phyloP scores from a whole-genome alignment of 2,888 invertebrate species.

The Encarsia formosa region DNA sequence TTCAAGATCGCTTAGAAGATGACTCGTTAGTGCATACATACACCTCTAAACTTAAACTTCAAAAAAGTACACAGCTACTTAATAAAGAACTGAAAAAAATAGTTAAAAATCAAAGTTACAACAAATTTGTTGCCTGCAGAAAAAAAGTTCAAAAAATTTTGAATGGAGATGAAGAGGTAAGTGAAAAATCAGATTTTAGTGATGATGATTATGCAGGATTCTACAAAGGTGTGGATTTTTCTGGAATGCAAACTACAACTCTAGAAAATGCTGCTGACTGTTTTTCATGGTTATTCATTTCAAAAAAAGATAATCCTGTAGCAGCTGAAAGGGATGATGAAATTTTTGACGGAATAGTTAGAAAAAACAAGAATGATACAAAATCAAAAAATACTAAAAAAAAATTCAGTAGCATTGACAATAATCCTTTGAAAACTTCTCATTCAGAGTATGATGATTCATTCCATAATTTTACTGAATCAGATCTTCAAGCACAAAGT shows the following conservation, averaged over 20 bases:
- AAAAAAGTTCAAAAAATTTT: conserved; percentile 10
- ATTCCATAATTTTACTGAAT: conserved; percentile 12
- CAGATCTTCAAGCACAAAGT: conserved; percentile 19
- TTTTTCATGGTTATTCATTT: conserved; percentile 1
- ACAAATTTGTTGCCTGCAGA: conserved; percentile 11
- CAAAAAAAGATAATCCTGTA: background rate
- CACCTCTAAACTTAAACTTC: conserved; percentile 3
- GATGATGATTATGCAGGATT: conserved; percentile 8
- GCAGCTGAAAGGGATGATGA: background rate
- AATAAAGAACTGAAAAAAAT: conserved; percentile 10
- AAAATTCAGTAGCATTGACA: background rate
- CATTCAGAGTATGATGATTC: conserved; percentile 7
- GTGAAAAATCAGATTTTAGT: conserved; percentile 14
- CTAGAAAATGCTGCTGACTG: background rate
- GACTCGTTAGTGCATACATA: conserved; percentile 13
- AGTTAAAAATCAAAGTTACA: conserved; percentile 1
- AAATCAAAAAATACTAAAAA: background rate
- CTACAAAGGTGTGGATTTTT: conserved; percentile 6
- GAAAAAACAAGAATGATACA: background rate
- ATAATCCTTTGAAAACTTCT: background rate
- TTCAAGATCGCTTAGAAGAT: conserved; percentile 6
- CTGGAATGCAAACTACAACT: background rate
- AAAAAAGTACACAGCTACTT: conserved; percentile 14
- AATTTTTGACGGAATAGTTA: background rate
- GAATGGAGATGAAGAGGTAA: background rate